Evolutionary conservation across 2,797 vertebrate species (phyloP), one percentile per base, ranked within the genome.

Genomic region (Megalops cyprinoides): DNA sequence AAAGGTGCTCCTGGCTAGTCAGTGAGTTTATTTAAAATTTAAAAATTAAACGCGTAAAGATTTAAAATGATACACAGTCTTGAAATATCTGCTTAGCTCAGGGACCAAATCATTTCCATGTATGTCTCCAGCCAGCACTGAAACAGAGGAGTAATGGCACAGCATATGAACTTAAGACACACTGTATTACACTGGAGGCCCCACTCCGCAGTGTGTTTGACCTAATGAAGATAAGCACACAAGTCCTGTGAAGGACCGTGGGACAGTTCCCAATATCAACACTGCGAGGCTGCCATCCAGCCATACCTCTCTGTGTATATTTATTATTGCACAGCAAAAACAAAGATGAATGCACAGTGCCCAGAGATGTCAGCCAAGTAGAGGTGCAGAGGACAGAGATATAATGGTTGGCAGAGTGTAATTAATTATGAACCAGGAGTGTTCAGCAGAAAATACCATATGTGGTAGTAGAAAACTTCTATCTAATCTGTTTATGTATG

Each of bases 381-480:
- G 20, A 62, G 78, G 78, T 44, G 73, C 31, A 65, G 76, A 65
- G n/a, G 37, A 83, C 77, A 58, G 79, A 86, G 80, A 82, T 82
- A 28, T 81, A 81, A 86, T 88, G 81, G 80, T 85, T 86, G 84
- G 84, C 86, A 80, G 79, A 88, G 81, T 88, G 91, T 89, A 93
- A 93, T 94, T 93, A 94, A 94, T 93, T 89, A 93, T 91, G 90
- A 91, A 86, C 83, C 79, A 80, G 88, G 86, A 86, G 82, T 85
- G 88, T 89, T 86, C 90, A 84, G 84, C 86, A 82, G 82, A 88
- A 82, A 83, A 88, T 49, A 79, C 73, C 74, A 69, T 56, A 86
- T n/a, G n/a, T n/a, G n/a, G n/a, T n/a, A n/a, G n/a, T n/a, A n/a
- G n/a, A n/a, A n/a, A n/a, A n/a, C n/a, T n/a, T n/a, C n/a, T n/a